Evolutionary conservation across 1,140 invertebrate species (phyloP).

Genomic region (Lasioglossum albipes): DNA sequence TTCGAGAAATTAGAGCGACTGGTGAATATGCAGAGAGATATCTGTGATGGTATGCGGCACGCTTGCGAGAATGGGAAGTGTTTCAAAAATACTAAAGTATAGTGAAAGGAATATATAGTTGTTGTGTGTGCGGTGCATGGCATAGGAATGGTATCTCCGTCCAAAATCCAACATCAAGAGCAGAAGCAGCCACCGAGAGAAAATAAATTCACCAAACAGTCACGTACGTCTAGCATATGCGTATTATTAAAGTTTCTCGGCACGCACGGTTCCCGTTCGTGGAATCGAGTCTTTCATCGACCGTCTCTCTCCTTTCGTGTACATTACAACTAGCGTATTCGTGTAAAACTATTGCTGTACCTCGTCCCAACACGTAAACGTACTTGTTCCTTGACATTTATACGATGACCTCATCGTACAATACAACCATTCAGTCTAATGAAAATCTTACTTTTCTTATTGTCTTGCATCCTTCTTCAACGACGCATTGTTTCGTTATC

Average conservation of each 20-base stretch:
- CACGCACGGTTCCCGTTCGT: neutral
- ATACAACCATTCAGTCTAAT: neutral
- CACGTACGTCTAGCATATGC: conserved; percentile 56
- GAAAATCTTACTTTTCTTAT: neutral
- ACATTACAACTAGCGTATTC: neutral
- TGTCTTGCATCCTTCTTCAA: neutral
- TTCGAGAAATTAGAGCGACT: neutral
- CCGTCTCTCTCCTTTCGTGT: neutral
- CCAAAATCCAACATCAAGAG: conserved; percentile 74
- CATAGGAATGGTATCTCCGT: conserved; percentile 79
- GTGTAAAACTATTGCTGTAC: neutral
- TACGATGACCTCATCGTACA: neutral
- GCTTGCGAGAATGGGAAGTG: conserved; percentile 64
- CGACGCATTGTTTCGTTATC: too few relatives aligned
- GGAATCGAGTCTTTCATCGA: neutral
- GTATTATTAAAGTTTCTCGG: conserved; percentile 11
- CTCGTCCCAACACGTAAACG: neutral
- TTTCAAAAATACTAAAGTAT: conserved; percentile 46
- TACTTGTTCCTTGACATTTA: neutral
- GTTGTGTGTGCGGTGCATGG: conserved; percentile 64
- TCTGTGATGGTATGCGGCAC: conserved; percentile 38
- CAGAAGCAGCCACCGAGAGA: conserved; percentile 58
- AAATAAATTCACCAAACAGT: conserved; percentile 50
- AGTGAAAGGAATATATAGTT: conserved; percentile 62
- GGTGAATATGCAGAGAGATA: conserved; percentile 16